These are phyloP conservation scores for Druceiella hillmani DNA, from an alignment of 2,888 invertebrate species.

Conservation along the genomic window DNA sequence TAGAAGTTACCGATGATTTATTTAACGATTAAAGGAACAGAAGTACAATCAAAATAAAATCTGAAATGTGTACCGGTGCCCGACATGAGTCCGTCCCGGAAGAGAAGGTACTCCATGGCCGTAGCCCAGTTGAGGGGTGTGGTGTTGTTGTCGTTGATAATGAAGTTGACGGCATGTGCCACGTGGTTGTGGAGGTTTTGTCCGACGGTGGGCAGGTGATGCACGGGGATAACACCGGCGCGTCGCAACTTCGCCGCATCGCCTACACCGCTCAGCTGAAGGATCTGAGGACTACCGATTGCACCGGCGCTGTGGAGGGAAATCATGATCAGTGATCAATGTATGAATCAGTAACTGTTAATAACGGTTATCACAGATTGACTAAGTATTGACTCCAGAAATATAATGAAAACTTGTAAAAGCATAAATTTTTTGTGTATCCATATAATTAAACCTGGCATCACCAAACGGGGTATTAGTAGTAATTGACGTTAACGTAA, in stretches of 20 bases:
- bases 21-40: too few relatives aligned
- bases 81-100: slow-evolving; percentile 85
- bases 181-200: slow-evolving; percentile 84
- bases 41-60: too few relatives aligned
- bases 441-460: too few relatives aligned
- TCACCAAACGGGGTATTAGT: too few relatives aligned
- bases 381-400: too few relatives aligned
- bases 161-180: slow-evolving; percentile 72
- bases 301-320: slow-evolving; percentile 61
- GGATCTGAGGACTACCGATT: slow-evolving; percentile 89
- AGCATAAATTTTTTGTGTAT: too few relatives aligned
- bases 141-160: slow-evolving; percentile 79
- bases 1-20: too few relatives aligned
- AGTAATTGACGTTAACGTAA: too few relatives aligned
- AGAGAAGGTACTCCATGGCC: slow-evolving; percentile 84
- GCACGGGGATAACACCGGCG: slow-evolving; percentile 61
- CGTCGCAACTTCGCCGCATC: slow-evolving; percentile 63
- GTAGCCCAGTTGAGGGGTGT: slow-evolving; percentile 87
- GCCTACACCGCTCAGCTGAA: slow-evolving; percentile 87
- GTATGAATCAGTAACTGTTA: too few relatives aligned
- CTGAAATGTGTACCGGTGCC: slow-evolving; percentile 71
- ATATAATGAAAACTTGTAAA: too few relatives aligned
- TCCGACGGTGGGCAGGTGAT: slow-evolving; percentile 75
- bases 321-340: too few relatives aligned
- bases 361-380: too few relatives aligned